Percentiles rank a stretch among this genome's conserved stretches.
These are phyloP conservation scores for Taeniopygia guttata DNA, from an alignment of 2,797 vertebrate genomes.

Conservation along the genomic window DNA sequence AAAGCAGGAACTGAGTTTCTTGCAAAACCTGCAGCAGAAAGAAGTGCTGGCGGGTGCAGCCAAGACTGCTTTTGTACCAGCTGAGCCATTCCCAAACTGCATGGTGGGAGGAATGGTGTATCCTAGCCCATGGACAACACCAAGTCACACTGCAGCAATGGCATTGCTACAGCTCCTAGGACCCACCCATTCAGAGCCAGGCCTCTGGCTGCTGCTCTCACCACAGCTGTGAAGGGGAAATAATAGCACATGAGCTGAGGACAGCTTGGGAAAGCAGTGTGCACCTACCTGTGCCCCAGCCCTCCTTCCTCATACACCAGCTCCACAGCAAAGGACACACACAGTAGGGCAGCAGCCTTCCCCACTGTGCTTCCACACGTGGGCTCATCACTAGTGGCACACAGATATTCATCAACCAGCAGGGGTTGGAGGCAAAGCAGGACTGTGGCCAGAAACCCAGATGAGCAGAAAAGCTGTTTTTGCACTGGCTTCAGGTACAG, in stretches of 20 bases:
- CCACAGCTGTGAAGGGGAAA: background rate
- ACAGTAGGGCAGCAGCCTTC: background rate
- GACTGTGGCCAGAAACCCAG: background rate
- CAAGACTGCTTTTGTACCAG: background rate
- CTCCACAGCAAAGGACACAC: background rate
- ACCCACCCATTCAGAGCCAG: background rate
- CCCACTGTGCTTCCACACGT: accelerated
- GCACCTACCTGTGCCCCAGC: background rate
- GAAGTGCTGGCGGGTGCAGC: background rate
- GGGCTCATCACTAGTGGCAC: background rate
- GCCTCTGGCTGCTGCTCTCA: background rate
- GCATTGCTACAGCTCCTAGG: background rate
- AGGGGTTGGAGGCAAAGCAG: background rate
- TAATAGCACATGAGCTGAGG: background rate
- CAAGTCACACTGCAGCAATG: background rate
- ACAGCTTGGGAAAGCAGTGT: background rate
- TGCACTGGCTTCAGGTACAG: background rate
- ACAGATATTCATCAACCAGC: background rate
- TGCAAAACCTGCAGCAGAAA: background rate
- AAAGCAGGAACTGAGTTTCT: background rate
- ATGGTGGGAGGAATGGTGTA: background rate
- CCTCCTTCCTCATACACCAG: background rate
- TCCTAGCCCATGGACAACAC: background rate
- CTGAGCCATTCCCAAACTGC: background rate
- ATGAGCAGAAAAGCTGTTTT: background rate